Evolutionary conservation across 2,888 invertebrate species (phyloP).

Genomic region (Drosophila lacicola): DNA sequence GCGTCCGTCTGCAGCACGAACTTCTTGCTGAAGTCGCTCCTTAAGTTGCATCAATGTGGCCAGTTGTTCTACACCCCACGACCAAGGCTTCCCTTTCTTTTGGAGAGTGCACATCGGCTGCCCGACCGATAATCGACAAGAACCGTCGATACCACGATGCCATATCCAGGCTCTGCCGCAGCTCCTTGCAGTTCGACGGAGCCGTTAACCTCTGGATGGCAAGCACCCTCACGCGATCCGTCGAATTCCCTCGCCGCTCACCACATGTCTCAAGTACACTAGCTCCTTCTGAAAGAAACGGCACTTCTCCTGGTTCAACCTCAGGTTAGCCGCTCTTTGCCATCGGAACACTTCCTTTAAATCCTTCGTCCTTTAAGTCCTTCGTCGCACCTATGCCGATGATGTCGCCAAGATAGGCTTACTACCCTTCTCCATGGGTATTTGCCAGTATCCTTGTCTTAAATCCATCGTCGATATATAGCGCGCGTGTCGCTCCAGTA

Average conservation of each 20-base stretch:
- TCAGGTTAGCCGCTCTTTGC: not conserved
- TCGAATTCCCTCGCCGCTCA: not conserved
- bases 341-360: not conserved
- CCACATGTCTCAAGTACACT: slow-evolving; percentile 1
- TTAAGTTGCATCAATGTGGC: not conserved
- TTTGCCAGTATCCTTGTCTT: not conserved
- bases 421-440: not conserved
- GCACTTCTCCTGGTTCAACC: not conserved
- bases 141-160: slow-evolving; percentile 12
- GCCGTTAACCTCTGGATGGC: too few relatives aligned
- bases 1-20: too few relatives aligned
- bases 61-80: not conserved
- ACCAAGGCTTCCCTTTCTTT: not conserved
- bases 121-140: not conserved
- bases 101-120: not conserved
- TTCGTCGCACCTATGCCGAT: not conserved
- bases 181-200: not conserved
- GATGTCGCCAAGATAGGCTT: not conserved
- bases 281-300: not conserved
- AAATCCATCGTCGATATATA: too few relatives aligned
- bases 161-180: slow-evolving; percentile 1
- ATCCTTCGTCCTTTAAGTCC: not conserved
- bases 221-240: too few relatives aligned
- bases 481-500: too few relatives aligned
- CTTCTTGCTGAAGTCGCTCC: too few relatives aligned